Conservation (phyloP, 2,113 vertebrate species). For the Aleadryas rufinucha region DNA sequence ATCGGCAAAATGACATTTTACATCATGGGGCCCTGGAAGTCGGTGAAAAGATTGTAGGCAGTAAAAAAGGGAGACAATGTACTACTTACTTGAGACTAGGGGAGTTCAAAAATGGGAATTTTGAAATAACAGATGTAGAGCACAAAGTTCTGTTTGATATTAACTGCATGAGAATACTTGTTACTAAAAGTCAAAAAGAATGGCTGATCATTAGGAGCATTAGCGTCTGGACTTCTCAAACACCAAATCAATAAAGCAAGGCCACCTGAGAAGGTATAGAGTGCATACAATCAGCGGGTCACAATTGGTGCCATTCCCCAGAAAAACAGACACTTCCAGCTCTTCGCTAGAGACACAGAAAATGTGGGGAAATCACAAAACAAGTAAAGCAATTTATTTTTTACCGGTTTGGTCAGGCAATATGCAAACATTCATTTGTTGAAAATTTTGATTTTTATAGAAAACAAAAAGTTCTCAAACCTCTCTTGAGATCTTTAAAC, state of each 20-base stretch:
- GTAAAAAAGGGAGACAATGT: constrained; percentile 87
- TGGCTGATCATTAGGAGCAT: constrained; percentile 97
- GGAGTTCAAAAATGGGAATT: constrained; percentile 92
- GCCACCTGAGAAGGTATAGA: constrained; percentile 7
- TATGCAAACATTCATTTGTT: constrained; percentile 62
- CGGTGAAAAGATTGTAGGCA: constrained; percentile 82
- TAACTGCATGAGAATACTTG: constrained; percentile 90
- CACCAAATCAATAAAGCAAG: constrained; percentile 63
- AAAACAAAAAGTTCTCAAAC: background rate
- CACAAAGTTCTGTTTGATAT: constrained; percentile 93
- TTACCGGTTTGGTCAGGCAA: constrained; percentile 65
- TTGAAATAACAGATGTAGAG: constrained; percentile 90
- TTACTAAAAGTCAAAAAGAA: constrained; percentile 92
- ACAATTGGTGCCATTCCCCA: constrained; percentile 12
- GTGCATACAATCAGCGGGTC: background rate
- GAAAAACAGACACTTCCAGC: background rate
- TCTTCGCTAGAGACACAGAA: constrained; percentile 11
- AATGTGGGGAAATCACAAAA: constrained; percentile 38
- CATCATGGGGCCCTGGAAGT: constrained; percentile 93
- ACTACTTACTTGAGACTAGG: constrained; percentile 88
- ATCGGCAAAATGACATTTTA: constrained; percentile 92
- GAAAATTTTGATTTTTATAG: constrained; percentile 69
- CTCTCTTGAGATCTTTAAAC: background rate
- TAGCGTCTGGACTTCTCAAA: constrained; percentile 93
- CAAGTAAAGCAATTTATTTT: constrained; percentile 68